Evolutionary conservation across 2,888 invertebrate species (phyloP).

Genomic region (Camptogramma bilineatum): DNA sequence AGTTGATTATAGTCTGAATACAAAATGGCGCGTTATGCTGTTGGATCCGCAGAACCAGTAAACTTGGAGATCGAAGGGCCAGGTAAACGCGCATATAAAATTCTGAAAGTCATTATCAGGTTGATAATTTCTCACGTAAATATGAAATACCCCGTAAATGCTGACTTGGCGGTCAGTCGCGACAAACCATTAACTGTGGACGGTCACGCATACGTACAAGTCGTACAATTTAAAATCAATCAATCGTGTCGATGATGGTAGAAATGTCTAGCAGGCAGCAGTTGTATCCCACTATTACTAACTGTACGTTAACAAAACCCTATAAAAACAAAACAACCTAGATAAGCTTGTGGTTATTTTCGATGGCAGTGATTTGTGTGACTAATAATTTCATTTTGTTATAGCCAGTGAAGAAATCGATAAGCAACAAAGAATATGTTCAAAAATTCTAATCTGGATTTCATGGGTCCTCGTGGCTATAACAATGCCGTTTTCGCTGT

Average conservation of each 20-base stretch:
- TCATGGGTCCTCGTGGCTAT: slow-evolving; percentile 93
- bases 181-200: slow-evolving; percentile 25
- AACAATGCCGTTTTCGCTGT: slow-evolving; percentile 96
- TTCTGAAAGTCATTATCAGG: slow-evolving; percentile 17
- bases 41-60: not conserved
- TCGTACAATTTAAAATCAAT: slow-evolving; percentile 13
- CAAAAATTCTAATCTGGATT: slow-evolving; percentile 91
- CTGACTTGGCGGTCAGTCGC: slow-evolving; percentile 42
- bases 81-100: slow-evolving; percentile 17
- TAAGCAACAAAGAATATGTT: slow-evolving; percentile 90
- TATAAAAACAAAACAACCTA: not conserved
- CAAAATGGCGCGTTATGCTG: slow-evolving; percentile 12
- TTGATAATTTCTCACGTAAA: slow-evolving; percentile 65
- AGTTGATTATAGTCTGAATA: not conserved
- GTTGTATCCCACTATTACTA: slow-evolving; percentile 66
- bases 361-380: not conserved
- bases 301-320: slow-evolving; percentile 14
- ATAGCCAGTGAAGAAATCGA: slow-evolving; percentile 82
- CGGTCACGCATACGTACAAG: slow-evolving; percentile 32
- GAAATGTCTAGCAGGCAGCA: slow-evolving; percentile 78
- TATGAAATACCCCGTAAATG: slow-evolving; percentile 52
- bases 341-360: not conserved
- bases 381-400: not conserved
- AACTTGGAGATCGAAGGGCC: slow-evolving; percentile 18
- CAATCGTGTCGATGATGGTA: slow-evolving; percentile 53